Evolutionary conservation across 23 tunicate genomes (phyloP), one percentile per base, ranked within the genome.

Genomic region (Trididemnum clinides): DNA sequence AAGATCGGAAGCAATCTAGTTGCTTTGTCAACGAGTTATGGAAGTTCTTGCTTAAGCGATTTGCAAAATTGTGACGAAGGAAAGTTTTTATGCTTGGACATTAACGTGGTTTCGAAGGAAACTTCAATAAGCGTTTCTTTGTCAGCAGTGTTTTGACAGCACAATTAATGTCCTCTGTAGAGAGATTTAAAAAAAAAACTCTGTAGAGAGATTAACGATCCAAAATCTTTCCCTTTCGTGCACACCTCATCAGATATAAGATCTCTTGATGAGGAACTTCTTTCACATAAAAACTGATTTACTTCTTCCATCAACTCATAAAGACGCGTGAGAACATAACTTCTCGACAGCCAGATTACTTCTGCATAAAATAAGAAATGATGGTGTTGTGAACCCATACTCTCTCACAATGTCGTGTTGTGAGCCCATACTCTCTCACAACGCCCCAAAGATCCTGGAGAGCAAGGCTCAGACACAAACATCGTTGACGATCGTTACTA

Each of bases 31-130:
- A 71, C 73, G 88, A 84, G 88, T 28, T 84, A 82, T 28, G 71
- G 82, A 84, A 72, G 51, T 84, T 84, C 82, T 28, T 73, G 72
- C 50, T 73, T 72, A 84, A 83, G 87, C 80, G 87, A 83, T 34
- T 51, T 83, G 64, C 87, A 69, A 83, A 83, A 83, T 64, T 83
- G 82, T 84, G 88, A 84, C 82, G 73, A 84, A 72, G 88, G 71
- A 71, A 84, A 84, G 82, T 84, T 71, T 84, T 84, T 72, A 50
- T 84, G 82, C 88, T 84, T 73, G 71, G 82, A 84, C 88, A 84
- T 31, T 76, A 84, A 73, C 33, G 88, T 72, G 82, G 82, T 72
- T 50, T 84, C 88, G 27, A 82, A 84, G 82, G 82, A 84, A 84
- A 72, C 39, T 44, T 84, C 82, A 84, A 84, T 84, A 82, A 72